Base-by-base conservation (phyloP, 2,113 vertebrate species). In the Octodon degus region DNA sequence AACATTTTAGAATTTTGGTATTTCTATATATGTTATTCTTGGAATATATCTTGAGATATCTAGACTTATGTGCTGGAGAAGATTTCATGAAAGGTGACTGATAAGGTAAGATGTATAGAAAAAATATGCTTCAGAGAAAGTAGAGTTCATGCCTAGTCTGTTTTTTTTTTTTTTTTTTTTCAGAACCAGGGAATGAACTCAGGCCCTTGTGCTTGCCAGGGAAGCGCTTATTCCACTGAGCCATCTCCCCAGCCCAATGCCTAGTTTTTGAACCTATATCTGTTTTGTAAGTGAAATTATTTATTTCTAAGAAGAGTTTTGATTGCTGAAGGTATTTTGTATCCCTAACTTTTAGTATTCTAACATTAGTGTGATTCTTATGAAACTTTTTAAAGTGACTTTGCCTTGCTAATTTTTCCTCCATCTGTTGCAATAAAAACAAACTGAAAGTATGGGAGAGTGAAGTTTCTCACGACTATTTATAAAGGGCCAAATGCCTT, bases 401-500 rank as follows among this genome's bases (percentile, higher is more conserved):
- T 65, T 97, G 95, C 87, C 95, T 0, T 95, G 37, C 40, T 43
- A 63, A 81, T 90, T 87, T 89, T 96, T 97, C 40, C 5, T 1
- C 94, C 96, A 96, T 92, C 94, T 95, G 70, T 87, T 97, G 89
- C 34, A 4, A 30, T 94, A 74, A 58, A 97, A 91, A 97, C 79
- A 97, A 96, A 82, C 88, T 97, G 77, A 95, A 86, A 98, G 94
- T 97, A 97, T 98, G 97, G 94, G 97, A 98, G 86, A 95, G 90
- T 55, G 91, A 98, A 97, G n/a, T 92, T 97, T 98, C 85, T 53
- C 92, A 91, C 95, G 96, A 72, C 95, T 70, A 27, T 89, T 94
- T 92, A 24, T 89, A 86, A 74, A 92, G 92, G 94, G 92, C 85
- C 34, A 70, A 58, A 89, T 68, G 89, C 97, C 97, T 96, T 89